Base-by-base conservation (phyloP, 2,888 invertebrate genomes). In the Dicyrtomina minuta region DNA sequence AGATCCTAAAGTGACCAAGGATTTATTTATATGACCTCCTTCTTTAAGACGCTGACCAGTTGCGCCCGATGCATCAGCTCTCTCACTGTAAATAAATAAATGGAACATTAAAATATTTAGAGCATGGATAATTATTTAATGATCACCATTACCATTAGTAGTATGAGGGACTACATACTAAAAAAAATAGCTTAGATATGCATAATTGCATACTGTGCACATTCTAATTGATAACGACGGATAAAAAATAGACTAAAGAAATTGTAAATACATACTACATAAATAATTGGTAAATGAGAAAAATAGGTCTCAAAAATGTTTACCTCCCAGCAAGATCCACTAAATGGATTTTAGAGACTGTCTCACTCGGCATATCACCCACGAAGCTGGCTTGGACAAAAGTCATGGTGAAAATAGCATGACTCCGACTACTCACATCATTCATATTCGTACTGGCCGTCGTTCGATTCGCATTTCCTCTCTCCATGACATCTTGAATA, bases 381-480 rank as follows among this genome's bases (percentile, higher is more conserved):
- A 76, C 72, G 68, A 91, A 90, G 78, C 89, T 89, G 61, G 92
- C 93, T 83, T 93, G 92, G 72, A 92, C 90, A 84, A 93, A 93
- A 41, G 90, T 92, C 82, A 93, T 90, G 62, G 93, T 93, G 83
- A 93, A 93, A 80, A 93, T 93, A 75, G 93, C 93, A 85, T 93
- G 93, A 84, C 92, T 92, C 79, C 93, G 87, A 80, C 92, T 92
- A 82, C 92, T 92, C 78, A 91, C 91, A 83, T 93, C 92, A 84
- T 93, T 93, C 93, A 93, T 93, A 82, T 92, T 91, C 70, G 93
- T 93, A 79, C 91, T 89, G 55, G 93, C 93, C 2, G 93, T 93
- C 24, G 92, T 92, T 76, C 93, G 87, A 80, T 90, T 89, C 72
- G 88, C 85, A 84, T 92, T 93, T 74, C 93, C 93, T 78, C 89